These are phyloP conservation scores for Chloroceryle aenea DNA, from an alignment of 2,113 vertebrate species.

Conservation along the genomic window DNA sequence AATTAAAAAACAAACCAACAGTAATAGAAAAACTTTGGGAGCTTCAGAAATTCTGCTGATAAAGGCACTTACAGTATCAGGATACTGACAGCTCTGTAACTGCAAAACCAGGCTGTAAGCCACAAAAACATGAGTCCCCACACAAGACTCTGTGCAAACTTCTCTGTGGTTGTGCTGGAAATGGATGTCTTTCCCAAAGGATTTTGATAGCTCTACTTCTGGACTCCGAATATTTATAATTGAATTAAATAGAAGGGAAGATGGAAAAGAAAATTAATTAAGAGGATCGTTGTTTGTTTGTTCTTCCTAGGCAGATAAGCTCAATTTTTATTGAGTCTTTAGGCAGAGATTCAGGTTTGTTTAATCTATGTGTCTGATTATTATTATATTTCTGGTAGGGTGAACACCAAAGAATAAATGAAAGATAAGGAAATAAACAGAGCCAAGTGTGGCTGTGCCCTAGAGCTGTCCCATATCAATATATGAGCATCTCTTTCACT, in stretches of 20 bases:
- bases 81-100: not conserved
- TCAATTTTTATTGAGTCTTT: constrained; percentile 44
- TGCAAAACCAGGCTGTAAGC: not conserved
- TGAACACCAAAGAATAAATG: constrained; percentile 31
- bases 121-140: not conserved
- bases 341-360: not conserved
- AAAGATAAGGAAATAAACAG: constrained; percentile 50
- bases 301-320: not conserved
- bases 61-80: not conserved
- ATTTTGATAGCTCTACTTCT: not conserved
- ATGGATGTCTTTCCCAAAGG: not conserved
- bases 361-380: constrained; percentile 47
- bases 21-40: not conserved
- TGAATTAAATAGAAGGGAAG: not conserved
- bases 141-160: not conserved
- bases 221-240: constrained; percentile 2
- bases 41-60: not conserved
- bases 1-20: not conserved
- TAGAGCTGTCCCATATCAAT: constrained; percentile 12
- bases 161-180: not conserved
- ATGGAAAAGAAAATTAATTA: constrained; percentile 24
- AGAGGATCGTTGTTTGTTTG: constrained; percentile 1
- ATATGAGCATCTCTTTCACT: not conserved
- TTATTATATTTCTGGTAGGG: constrained; percentile 20
- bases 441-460: constrained; percentile 34